Base-by-base conservation (phyloP, 1,140 invertebrate species). In the Coenobita brevimanus region DNA sequence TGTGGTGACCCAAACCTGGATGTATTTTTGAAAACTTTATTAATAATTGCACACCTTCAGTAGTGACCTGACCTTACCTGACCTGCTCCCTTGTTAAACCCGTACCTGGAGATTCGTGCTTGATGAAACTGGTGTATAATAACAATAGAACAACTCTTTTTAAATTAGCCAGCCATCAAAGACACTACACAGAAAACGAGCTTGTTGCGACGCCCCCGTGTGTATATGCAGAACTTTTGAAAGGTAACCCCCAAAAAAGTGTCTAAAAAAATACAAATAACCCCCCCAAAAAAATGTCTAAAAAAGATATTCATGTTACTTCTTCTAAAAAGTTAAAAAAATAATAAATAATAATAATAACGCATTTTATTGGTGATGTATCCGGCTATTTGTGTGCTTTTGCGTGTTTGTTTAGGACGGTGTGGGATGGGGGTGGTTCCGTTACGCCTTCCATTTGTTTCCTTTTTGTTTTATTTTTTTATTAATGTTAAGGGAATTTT, bases 311-410 rank as follows among this genome's bases (percentile, higher is more conserved):
- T 81, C 76, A 87, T 87, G 85, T 87, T 87, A 87, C 85, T 87
- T 87, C 85, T 87, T 87, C 85, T 87, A 87, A 73, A 83, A 81
- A 76, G 46, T 50, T 33, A 67, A 6, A 67, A 6, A 67, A 24
- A 67, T 6, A 76, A 76, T 6, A 76, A 76, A 76, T 21, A 76
- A 46, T 10, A 27, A 73, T 46, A 76, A 76, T 24, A 76, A 85
- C 79, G 78, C 85, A 87, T 87, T 87, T 87, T 87, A 87, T 87
- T 87, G 85, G 76, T 87, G 85, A 87, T 54, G 78, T 87, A 87
- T 87, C 78, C 79, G 81, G 81, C 81, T 83, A 83, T 83, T 73
- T 73, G 85, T 87, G 85, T 87, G 85, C 85, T 87, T 87, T 80
- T 87, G 78, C 85, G 85, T 87, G 85, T 87, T 87, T 80, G 85